Conservation (phyloP, 2,888 invertebrate species). For the Phragmatobia fuliginosa region DNA sequence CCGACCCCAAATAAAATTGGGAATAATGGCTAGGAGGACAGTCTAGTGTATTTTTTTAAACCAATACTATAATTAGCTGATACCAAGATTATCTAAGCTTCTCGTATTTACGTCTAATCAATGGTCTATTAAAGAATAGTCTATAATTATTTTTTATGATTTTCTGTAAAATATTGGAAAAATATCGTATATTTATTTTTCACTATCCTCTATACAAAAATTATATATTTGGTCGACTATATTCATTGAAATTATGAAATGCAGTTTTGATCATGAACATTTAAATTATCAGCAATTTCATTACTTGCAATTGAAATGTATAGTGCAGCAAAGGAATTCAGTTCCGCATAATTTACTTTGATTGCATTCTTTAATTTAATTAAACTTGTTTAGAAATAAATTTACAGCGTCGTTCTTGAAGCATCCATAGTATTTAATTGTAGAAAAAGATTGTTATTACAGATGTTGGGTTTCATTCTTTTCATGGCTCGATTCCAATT, state of each 20-base stretch:
- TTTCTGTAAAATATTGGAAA: too few relatives aligned
- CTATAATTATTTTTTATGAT: too few relatives aligned
- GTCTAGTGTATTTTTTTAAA: too few relatives aligned
- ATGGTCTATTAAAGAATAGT: too few relatives aligned
- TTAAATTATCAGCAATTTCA: slow-evolving; percentile 9
- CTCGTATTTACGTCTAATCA: too few relatives aligned
- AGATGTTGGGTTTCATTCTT: slow-evolving; percentile 30
- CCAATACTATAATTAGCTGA: too few relatives aligned
- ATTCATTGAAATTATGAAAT: background rate
- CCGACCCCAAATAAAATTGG: too few relatives aligned
- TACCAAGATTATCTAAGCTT: too few relatives aligned
- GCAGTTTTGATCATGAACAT: background rate
- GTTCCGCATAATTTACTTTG: slow-evolving; percentile 27
- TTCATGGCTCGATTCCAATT: slow-evolving; percentile 39
- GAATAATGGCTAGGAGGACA: too few relatives aligned
- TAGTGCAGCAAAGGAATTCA: slow-evolving; percentile 10
- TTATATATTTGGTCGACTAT: too few relatives aligned
- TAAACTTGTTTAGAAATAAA: slow-evolving; percentile 35
- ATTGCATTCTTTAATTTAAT: slow-evolving; percentile 46
- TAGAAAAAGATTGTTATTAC: slow-evolving; percentile 22
- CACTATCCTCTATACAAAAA: too few relatives aligned
- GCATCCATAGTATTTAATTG: slow-evolving; percentile 5
- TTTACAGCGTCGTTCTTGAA: background rate
- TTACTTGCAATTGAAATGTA: slow-evolving; percentile 15
- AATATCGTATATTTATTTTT: too few relatives aligned